A percentile compares a stretch with the other conserved stretches of the same genome.
phyloP scores from a whole-genome alignment of 2,888 invertebrate genomes.

The Pyrrhosoma nymphula region DNA sequence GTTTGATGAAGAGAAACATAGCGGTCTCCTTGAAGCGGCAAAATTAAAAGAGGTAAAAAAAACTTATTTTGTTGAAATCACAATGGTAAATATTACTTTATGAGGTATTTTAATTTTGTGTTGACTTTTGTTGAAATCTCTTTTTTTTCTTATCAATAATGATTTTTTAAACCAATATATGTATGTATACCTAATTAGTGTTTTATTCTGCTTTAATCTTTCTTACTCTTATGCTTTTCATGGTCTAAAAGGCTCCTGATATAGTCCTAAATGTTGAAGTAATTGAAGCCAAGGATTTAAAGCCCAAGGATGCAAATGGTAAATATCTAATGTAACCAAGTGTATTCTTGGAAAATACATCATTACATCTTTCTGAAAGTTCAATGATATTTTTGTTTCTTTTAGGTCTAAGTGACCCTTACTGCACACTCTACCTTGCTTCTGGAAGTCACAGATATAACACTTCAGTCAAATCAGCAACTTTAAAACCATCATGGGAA shows the following conservation, averaged over 20 bases:
- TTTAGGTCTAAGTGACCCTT: conserved; percentile 95
- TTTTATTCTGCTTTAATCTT: no score
- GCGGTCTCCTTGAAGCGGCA: conserved; percentile 85
- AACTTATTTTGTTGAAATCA: not conserved
- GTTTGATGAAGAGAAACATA: conserved; percentile 88
- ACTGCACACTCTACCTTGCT: conserved; percentile 93
- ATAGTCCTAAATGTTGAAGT: conserved; percentile 91
- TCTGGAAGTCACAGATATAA: conserved; percentile 89
- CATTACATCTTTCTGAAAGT: not conserved
- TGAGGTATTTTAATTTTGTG: not conserved
- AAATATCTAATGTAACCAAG: conserved; percentile 69
- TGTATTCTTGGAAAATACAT: not conserved
- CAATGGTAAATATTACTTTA: not conserved
- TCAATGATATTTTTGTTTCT: conserved; percentile 48
- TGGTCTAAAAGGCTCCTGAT: conserved; percentile 83
- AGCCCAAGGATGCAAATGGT: conserved; percentile 91
- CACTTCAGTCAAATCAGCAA: conserved; percentile 94
- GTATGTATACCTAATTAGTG: no score
- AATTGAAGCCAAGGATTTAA: conserved; percentile 91
- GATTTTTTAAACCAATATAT: no score
- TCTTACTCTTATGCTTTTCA: conserved; percentile 68
- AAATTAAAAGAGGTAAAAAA: conserved; percentile 84
- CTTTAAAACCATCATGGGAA: conserved; percentile 96
- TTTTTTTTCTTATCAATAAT: not conserved
- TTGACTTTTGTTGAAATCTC: not conserved